Conservation (phyloP, 2,113 vertebrate species). For the Heteronetta atricapilla region DNA sequence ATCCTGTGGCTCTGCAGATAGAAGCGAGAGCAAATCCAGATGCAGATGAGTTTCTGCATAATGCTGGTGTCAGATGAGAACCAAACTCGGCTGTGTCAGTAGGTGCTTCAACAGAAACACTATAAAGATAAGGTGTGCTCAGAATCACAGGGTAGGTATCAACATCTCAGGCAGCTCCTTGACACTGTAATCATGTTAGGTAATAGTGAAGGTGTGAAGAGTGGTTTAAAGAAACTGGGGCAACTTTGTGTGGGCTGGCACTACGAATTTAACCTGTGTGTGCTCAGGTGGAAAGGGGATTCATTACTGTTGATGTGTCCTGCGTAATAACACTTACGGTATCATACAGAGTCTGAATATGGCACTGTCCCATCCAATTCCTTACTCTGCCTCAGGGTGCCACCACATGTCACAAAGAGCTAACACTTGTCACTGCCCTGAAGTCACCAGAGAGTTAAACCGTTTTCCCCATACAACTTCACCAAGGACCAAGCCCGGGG, state of each 20-base stretch:
- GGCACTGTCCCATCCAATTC: not conserved
- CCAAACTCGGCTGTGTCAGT: not conserved
- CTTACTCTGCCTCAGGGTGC: not conserved
- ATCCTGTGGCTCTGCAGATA: rapidly evolving
- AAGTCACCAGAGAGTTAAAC: not conserved
- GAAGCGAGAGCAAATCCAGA: not conserved
- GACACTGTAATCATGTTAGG: not conserved
- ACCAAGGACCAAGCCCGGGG: not conserved
- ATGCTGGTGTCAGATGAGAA: not conserved
- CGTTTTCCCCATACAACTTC: not conserved
- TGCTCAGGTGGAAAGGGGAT: not conserved
- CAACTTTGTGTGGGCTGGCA: slow-evolving; percentile 16
- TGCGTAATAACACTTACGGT: slow-evolving; percentile 9
- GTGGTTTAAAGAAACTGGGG: slow-evolving; percentile 13
- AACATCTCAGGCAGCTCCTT: not conserved
- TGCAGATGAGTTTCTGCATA: not conserved
- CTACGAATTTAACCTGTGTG: slow-evolving; percentile 11
- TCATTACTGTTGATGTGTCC: not conserved
- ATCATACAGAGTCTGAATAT: not conserved
- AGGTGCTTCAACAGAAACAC: not conserved
- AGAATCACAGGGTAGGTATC: not conserved
- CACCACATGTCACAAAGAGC: not conserved
- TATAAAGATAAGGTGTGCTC: not conserved
- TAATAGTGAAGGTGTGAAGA: not conserved
- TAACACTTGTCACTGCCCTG: not conserved